phyloP scores from a whole-genome alignment of 1,140 invertebrate genomes.

The Anoplophora glabripennis region DNA sequence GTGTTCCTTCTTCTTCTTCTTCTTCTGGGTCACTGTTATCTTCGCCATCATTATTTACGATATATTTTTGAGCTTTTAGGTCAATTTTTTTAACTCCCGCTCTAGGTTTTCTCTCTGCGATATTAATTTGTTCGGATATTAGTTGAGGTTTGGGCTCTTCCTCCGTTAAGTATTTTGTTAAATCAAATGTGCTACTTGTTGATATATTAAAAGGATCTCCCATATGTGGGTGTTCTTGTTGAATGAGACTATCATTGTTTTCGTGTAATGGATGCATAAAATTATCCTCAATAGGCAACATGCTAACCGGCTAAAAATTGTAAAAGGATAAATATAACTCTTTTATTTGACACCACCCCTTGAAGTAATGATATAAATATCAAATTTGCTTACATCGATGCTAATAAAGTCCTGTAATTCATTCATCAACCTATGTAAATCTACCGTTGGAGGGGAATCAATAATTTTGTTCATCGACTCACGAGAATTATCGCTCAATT shows the following conservation, averaged over 20 bases:
- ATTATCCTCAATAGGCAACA: not conserved
- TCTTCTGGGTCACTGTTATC: conserved; percentile 21
- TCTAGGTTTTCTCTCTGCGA: conserved; percentile 13
- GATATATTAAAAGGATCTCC: conserved; percentile 1
- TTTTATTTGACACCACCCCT: too few relatives aligned
- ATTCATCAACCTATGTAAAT: conserved; percentile 9
- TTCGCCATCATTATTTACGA: conserved; percentile 29
- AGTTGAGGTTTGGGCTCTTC: not conserved
- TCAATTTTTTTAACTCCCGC: conserved; percentile 42
- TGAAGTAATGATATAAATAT: too few relatives aligned
- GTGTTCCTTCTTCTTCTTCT: conserved; percentile 29
- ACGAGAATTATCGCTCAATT: not conserved
- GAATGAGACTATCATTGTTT: not conserved
- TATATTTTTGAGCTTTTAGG: conserved; percentile 36
- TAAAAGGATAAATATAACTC: too few relatives aligned
- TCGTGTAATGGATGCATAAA: not conserved
- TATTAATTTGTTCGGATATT: not conserved
- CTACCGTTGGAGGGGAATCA: conserved; percentile 1
- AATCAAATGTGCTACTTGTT: conserved; percentile 14
- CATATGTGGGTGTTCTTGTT: not conserved
- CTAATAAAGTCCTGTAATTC: conserved; percentile 12
- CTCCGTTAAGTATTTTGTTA: conserved; percentile 23
- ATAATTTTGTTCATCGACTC: not conserved
- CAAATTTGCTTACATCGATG: conserved; percentile 7
- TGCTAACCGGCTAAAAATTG: too few relatives aligned